Percentiles rank a stretch among this genome's conserved stretches.
Evolutionary conservation across 2,113 vertebrate species (phyloP).

Genomic region (Eulemur rufifrons): DNA sequence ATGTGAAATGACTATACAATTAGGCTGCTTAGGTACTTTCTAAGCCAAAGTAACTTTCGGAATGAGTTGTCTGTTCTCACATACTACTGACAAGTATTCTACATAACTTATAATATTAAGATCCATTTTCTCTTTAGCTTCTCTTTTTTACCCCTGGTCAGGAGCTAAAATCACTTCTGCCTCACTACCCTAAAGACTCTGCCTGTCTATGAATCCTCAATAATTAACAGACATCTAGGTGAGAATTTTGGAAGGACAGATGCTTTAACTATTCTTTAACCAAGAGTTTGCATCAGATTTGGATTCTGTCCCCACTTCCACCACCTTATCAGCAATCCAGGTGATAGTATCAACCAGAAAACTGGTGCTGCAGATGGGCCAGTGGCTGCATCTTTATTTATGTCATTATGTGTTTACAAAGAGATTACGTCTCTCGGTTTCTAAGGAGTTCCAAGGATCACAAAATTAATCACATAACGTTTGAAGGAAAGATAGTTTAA

Average conservation of each 20-base stretch:
- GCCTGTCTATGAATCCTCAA: neutral
- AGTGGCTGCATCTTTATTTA: neutral
- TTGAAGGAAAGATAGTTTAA: neutral
- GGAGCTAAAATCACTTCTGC: neutral
- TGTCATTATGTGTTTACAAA: neutral
- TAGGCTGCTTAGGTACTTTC: neutral
- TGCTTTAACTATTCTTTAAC: neutral
- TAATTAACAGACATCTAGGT: neutral
- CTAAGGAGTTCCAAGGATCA: neutral
- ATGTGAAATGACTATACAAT: neutral
- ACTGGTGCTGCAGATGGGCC: neutral
- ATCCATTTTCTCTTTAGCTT: neutral
- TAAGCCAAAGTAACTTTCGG: neutral
- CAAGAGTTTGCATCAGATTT: neutral
- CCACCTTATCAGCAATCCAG: neutral
- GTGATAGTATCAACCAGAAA: neutral
- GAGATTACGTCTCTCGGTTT: neutral
- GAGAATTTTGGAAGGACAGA: neutral
- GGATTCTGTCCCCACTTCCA: neutral
- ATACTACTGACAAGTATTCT: neutral
- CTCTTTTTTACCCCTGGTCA: neutral
- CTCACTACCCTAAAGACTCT: neutral
- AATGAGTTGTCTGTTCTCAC: slow-evolving; percentile 18
- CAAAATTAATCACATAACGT: neutral
- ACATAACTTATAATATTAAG: neutral